These are phyloP conservation scores for Nezara viridula DNA, from an alignment of 2,888 invertebrate genomes.

Conservation along the genomic window DNA sequence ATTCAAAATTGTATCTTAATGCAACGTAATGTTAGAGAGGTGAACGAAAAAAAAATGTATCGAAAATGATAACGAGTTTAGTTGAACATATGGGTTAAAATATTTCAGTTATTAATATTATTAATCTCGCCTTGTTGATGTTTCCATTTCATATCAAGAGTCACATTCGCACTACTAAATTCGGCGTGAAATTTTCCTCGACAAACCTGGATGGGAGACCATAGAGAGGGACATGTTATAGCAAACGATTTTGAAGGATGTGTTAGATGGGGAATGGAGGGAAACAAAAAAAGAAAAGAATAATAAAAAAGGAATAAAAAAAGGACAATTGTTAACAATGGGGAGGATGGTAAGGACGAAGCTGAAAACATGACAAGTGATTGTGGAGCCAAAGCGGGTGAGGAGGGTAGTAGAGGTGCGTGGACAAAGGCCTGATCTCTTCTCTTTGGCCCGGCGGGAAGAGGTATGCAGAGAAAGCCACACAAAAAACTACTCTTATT, in stretches of 20 bases:
- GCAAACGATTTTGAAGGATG: constrained; percentile 38
- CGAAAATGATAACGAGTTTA: no score
- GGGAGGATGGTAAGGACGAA: not conserved
- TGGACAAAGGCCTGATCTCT: constrained; percentile 51
- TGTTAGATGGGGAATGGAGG: constrained; percentile 46
- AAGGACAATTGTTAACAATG: constrained; percentile 51
- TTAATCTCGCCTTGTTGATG: no score
- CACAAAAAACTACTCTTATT: constrained; percentile 61
- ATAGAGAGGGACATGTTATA: not conserved
- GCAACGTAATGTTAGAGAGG: no score
- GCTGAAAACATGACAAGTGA: constrained; percentile 48
- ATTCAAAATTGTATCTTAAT: no score
- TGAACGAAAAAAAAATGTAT: no score
- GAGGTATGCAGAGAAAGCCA: constrained; percentile 55
- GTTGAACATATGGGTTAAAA: no score
- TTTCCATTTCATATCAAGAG: no score
- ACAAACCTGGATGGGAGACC: not conserved
- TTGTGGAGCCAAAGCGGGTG: constrained; percentile 2
- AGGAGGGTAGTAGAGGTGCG: constrained; percentile 52
- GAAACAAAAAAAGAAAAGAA: constrained; percentile 20
- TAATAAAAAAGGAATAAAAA: constrained; percentile 25
- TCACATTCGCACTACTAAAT: not conserved
- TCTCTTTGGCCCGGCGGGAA: constrained; percentile 8
- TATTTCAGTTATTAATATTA: no score
- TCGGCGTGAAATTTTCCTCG: not conserved